Evolutionary conservation across 2,797 vertebrate species (phyloP), one percentile per base, ranked within the genome.

Genomic region (Eidolon dupreanum): DNA sequence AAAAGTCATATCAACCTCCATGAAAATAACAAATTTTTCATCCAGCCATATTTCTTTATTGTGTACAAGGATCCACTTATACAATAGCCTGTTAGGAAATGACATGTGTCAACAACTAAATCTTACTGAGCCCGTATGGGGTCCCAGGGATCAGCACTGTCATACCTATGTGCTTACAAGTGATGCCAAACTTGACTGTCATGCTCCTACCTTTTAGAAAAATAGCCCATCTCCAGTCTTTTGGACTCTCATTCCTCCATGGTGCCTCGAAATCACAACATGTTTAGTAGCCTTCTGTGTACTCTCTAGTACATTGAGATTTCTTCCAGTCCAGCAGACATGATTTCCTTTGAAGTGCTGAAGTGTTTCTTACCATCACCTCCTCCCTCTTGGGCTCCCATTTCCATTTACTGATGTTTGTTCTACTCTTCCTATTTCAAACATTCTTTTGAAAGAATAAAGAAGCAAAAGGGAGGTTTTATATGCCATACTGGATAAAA

Each of bases 401-500:
- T 84, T 82, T 68, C 17, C 16, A 53, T 26, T 68, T 86, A 19
- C n/a, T 74, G 28, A 43, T 51, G 7, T 31, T 71, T 33, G 41
- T 41, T 66, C 16, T 66, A 26, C 43, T 28, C 20, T 68, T 53
- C 33, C 16, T 66, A 59, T 61, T 90, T 86, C 75, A 92, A 74
- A 68, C 0, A 3, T 77, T 70, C 24, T 31, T 84, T 53, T 61
- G 73, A 53, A 33, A 65, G 46, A 55, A 61, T 22, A 71, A 5
- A 26, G 66, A 93, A 66, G 43, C n/a, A 79, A 94, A 90, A 70
- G 46, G 26, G 70, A 94, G n/a, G 19, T 36, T 83, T 74, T 73
- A n/a, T 73, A 28, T 19, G 24, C 26, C n/a, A 11, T 5, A 24
- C 28, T 74, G 31, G 41, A 71, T 66, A 84, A 61, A 66, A 26